A percentile compares a stretch with the other conserved stretches of the same genome.
Conservation (phyloP, 2,797 vertebrate species). For the Scolopax bukidnonensis region DNA sequence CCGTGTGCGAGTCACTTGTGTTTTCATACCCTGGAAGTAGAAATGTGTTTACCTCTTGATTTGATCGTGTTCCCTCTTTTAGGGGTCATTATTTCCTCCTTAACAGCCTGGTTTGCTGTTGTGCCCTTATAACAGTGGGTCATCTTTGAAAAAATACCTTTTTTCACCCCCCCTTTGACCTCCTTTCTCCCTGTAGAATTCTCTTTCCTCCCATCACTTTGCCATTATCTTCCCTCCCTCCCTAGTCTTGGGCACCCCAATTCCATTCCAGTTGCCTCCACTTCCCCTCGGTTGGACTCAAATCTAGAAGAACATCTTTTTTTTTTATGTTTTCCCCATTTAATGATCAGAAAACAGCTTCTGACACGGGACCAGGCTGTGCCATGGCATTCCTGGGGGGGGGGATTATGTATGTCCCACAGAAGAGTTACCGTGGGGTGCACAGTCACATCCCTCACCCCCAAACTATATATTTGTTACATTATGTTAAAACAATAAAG, state of each 20-base stretch:
- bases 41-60: not conserved
- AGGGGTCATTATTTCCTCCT: not conserved
- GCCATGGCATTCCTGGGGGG: not conserved
- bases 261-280: not conserved
- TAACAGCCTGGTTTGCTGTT: not conserved
- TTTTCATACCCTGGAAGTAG: not conserved
- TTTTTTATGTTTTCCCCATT: too few relatives aligned
- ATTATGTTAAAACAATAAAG: constrained; percentile 31
- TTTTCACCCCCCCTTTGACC: fast-evolving
- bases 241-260: fast-evolving
- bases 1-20: not conserved
- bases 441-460: not conserved
- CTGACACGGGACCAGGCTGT: not conserved
- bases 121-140: fast-evolving
- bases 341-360: not conserved
- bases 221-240: not conserved
- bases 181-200: not conserved
- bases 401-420: not conserved
- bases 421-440: fast-evolving
- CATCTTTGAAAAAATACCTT: not conserved
- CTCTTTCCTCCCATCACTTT: too few relatives aligned
- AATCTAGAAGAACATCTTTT: not conserved
- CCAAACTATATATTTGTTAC: not conserved
- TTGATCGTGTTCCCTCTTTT: not conserved
- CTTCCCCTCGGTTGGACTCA: not conserved